These are phyloP conservation scores for Willisornis vidua DNA, from an alignment of 2,113 vertebrate genomes.

Conservation along the genomic window DNA sequence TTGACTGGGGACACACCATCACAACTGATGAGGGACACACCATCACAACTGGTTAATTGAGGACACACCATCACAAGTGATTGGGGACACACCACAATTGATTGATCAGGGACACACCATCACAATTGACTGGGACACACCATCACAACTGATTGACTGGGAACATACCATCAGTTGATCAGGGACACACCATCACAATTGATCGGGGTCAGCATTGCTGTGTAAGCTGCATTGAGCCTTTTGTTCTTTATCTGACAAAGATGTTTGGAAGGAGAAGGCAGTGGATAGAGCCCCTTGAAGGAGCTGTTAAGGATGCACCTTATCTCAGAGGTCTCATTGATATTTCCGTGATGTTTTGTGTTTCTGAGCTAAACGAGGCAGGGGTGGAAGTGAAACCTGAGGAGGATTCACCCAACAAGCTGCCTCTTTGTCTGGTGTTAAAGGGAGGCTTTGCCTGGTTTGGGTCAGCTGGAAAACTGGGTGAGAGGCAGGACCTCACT, in stretches of 20 bases:
- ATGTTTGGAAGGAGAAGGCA: not conserved
- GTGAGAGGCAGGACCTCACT: not conserved
- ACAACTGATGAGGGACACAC: not conserved
- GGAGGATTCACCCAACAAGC: not conserved
- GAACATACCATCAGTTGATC: not conserved
- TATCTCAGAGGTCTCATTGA: constrained; percentile 4
- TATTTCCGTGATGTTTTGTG: not conserved
- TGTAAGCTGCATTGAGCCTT: not conserved
- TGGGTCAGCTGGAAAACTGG: not conserved
- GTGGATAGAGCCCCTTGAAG: not conserved
- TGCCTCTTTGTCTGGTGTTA: not conserved
- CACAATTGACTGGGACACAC: not conserved
- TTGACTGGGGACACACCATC: no score
- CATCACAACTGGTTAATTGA: not conserved
- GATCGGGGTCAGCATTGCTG: not conserved
- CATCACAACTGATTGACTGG: not conserved
- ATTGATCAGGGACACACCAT: not conserved
- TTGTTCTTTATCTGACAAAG: constrained; percentile 25
- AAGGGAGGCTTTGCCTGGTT: not conserved
- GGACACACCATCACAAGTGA: no score
- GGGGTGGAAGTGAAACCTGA: not conserved
- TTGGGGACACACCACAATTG: not conserved
- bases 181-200: not conserved
- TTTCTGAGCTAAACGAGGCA: not conserved
- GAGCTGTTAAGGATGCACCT: not conserved